Evolutionary conservation across 2,888 invertebrate genomes (phyloP).

Genomic region (Osmoderma eremita): DNA sequence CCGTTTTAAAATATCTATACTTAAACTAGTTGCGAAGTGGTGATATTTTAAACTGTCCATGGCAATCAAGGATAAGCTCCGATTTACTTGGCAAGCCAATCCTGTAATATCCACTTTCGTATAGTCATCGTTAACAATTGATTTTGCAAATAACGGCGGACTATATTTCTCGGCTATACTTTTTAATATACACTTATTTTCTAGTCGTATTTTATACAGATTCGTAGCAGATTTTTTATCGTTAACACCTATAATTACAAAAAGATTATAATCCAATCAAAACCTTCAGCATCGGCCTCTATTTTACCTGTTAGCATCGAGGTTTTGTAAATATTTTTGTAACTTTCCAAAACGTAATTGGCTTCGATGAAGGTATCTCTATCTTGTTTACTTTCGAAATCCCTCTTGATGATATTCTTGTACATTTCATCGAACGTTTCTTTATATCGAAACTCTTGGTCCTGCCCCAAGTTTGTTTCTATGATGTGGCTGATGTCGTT

Average conservation of each 20-base stretch:
- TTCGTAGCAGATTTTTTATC: conserved; percentile 69
- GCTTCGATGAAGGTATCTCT: conserved; percentile 13
- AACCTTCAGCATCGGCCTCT: too few relatives aligned
- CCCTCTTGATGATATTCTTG: conserved; percentile 20
- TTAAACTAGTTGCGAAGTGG: conserved; percentile 80
- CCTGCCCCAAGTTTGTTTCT: conserved; percentile 16
- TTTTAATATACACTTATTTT: conserved; percentile 55
- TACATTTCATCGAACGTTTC: conserved; percentile 35
- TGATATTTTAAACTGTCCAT: conserved; percentile 79
- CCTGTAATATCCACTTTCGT: conserved; percentile 63
- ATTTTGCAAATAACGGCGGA: conserved; percentile 54
- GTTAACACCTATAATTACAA: conserved; percentile 50
- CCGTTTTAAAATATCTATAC: conserved; percentile 71
- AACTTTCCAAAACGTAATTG: conserved; percentile 34
- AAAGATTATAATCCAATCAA: too few relatives aligned
- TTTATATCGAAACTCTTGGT: conserved; percentile 19
- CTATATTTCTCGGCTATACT: conserved; percentile 45
- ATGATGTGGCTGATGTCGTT: conserved; percentile 35
- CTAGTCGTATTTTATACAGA: conserved; percentile 56
- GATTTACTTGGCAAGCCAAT: conserved; percentile 68
- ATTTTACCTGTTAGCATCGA: conserved; percentile 49
- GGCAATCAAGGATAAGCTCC: conserved; percentile 72
- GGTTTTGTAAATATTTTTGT: conserved; percentile 45
- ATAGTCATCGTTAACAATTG: conserved; percentile 51
- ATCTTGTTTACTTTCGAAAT: conserved; percentile 9